Evolutionary conservation across 2,888 invertebrate genomes (phyloP), one percentile per base, ranked within the genome.

Genomic region (Sturmia bella): DNA sequence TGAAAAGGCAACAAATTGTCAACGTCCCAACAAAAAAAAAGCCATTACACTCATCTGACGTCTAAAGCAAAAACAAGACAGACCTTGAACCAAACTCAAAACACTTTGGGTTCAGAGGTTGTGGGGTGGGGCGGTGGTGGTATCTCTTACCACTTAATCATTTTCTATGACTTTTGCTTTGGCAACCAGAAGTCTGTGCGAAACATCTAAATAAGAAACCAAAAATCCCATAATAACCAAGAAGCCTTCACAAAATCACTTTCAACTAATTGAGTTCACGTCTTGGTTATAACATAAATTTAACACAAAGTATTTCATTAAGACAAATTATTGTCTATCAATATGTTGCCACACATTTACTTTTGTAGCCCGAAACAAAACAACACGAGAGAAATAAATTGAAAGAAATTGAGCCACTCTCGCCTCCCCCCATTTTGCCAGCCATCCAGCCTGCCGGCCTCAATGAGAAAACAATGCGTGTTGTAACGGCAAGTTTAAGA

Each of bases 251-350:
- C 13, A 63, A 63, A 74, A 64, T 19, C 24, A 56, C 48, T 39
- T 48, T 74, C 57, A 66, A 82, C 74, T 78, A 78, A 78, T 78
- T 78, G 74, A 70, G 70, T 66, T 70, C 89, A 89, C 89, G 89
- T 89, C 86, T 84, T 76, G 83, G 85, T 87, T 88, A 89, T 89
- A 87, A 87, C 90, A 90, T 90, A 90, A 91, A 91, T 91, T 88
- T 89, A 85, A 85, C 84, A 52, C 64, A 64, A 73, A 85, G 88
- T 89, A 88, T 90, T 90, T 90, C 90, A 90, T 91, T 90, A 90
- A 89, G 89, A 91, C 90, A 89, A 90, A 90, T 91, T 90, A 90
- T 90, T 91, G 89, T 91, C 90, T 90, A 88, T 90, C 90, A 90
- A 91, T 91, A 90, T 90, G 91, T 90, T 90, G 88, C 90, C 90